phyloP scores from a whole-genome alignment of 2,113 vertebrate genomes.

The Aptenodytes forsteri region DNA sequence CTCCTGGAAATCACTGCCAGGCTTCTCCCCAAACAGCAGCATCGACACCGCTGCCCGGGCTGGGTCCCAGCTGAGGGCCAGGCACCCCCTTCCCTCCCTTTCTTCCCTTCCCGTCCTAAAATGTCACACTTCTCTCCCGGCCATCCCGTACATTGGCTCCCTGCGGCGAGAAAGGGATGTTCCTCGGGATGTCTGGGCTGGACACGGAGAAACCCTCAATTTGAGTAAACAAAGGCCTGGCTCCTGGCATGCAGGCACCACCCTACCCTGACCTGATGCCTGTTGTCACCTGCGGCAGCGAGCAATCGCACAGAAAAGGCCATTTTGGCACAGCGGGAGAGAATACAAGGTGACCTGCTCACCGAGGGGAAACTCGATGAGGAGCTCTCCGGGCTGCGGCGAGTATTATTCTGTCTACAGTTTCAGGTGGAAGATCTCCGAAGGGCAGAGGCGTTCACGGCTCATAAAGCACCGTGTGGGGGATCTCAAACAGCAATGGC shows the following conservation, averaged over 20 bases:
- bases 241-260: rapidly evolving
- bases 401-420: rapidly evolving
- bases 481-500: rapidly evolving
- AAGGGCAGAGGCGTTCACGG: neutral
- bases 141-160: rapidly evolving
- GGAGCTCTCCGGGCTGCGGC: rapidly evolving
- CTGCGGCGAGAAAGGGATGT: neutral
- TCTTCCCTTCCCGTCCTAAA: neutral
- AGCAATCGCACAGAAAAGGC: neutral
- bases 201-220: neutral
- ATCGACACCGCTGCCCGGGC: rapidly evolving
- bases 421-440: too few species aligned
- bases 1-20: neutral
- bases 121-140: rapidly evolving
- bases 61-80: too few species aligned
- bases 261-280: rapidly evolving
- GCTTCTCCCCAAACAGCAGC: neutral
- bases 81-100: neutral
- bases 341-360: neutral
- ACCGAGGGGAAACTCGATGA: rapidly evolving
- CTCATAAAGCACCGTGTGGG: rapidly evolving
- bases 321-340: rapidly evolving
- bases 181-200: neutral
- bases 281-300: rapidly evolving
- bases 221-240: neutral